Base-by-base conservation (phyloP, 2,113 vertebrate genomes). In the Alectura lathami region DNA sequence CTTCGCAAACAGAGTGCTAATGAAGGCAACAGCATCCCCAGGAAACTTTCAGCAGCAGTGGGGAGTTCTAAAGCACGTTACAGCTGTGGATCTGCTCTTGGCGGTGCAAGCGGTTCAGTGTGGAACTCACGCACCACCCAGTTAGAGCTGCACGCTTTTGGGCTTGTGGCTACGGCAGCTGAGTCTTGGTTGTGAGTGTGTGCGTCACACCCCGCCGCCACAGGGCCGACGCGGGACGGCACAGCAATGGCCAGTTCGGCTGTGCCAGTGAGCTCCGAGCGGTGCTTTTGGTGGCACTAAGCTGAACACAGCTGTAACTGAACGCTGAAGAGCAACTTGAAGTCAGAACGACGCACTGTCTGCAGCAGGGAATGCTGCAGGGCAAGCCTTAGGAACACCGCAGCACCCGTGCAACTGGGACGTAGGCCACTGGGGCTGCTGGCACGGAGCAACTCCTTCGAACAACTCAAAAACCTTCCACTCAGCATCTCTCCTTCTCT, bases 221-320 rank as follows among this genome's bases (percentile, higher is more conserved):
- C 21, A 5, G n/a, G 60, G 57, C n/a, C 68, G 48, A 64, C 1
- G 4, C 5, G 48, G 51, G 75, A 75, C 0, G 0, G 68, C 68
- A 70, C 13, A 21, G 18, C 38, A 36, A 70, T 20, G 13, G 36
- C 48, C 21, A 38, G 15, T 48, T 73, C 76, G 68, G 79, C 62
- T 90, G 40, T 80, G 30, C 6, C 75, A 11, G 86, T 87, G 56
- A 82, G 56, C 45, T 62, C 50, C 2, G 70, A 92, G 50, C 70
- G 38, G 76, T 26, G 51, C 51, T 18, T 75, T 48, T n/a, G 40
- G 43, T 26, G 76, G 24, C 78, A 9, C 43, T 57, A 15, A 21
- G n/a, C 40, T 77, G 24, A 70, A 91, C 34, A 17, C 70, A 86
- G 51, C 12, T 8, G 3, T 69, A 69, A 85, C 26, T 79, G 17